Base-by-base conservation (phyloP, 2,113 vertebrate genomes). In the Podiceps cristatus region DNA sequence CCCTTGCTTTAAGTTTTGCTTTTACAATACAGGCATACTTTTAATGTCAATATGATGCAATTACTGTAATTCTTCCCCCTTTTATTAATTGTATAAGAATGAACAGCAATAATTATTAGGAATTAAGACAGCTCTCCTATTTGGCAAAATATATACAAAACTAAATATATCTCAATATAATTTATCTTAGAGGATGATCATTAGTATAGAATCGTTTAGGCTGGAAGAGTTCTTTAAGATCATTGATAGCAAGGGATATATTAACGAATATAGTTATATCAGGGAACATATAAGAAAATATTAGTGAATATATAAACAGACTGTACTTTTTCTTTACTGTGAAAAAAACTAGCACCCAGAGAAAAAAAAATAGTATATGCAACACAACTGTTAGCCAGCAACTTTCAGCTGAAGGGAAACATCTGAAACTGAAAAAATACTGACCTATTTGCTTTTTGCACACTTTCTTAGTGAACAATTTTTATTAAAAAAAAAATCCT, bases 381-480 rank as follows among this genome's bases (percentile, higher is more conserved):
- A 85, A 74, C 22, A 37, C 25, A 62, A 59, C 25, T 77, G 37
- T 59, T 44, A 78, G 23, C 13, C 58, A 91, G n/a, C 31, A 88
- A 29, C 18, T 73, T 69, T 66, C 73, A 90, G 42, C 9, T 91
- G 44, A 71, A 81, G 20, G 7, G 81, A 92, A 87, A 40, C 31
- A 91, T 35, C n/a, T 37, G 67, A 80, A 88, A 84, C 9, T 52
- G 50, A 66, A 91, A 88, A 95, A 68, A 45, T 28, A 8, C 24
- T 67, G 16, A 66, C 5, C 82, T 63, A n/a, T 2, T 86, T 83
- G 45, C 18, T 66, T 86, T 80, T 75, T 71, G 19, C 2, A 50
- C 3, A 20, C 24, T 66, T 77, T 20, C 25, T 83, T 59, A 71
- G 9, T 13, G 12, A 81, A 10, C 3, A 78, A 22, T 16, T 80